A percentile compares a stretch with the other conserved stretches of the same genome.
phyloP scores from a whole-genome alignment of 2,797 vertebrate species.

The Echiichthys vipera region DNA sequence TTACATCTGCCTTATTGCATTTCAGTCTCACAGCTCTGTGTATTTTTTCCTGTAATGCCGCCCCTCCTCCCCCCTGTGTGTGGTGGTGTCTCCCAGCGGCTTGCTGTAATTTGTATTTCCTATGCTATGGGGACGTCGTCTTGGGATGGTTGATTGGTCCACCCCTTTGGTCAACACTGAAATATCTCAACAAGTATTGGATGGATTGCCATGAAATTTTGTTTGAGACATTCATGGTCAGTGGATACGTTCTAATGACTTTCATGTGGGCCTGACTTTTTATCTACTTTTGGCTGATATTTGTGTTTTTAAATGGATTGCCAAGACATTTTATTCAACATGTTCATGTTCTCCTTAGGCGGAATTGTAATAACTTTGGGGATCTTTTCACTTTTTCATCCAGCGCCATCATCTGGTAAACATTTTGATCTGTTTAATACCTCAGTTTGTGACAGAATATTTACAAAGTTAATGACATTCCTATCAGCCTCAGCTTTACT shows the following conservation, averaged over 20 bases:
- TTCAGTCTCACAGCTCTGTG: constrained; percentile 31
- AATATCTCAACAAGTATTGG: not conserved
- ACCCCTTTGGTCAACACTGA: not conserved
- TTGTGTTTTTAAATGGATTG: not conserved
- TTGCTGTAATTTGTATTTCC: not conserved
- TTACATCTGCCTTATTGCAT: constrained; percentile 51
- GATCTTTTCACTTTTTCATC: not conserved
- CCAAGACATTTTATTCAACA: no score
- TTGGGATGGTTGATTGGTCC: not conserved
- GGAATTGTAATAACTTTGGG: not conserved
- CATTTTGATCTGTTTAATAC: no score
- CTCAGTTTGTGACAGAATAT: not conserved
- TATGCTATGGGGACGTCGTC: not conserved
- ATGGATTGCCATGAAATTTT: not conserved
- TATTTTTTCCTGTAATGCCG: not conserved
- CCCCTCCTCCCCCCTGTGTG: not conserved
- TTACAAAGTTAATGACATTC: not conserved
- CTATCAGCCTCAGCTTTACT: not conserved
- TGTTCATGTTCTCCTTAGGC: not conserved
- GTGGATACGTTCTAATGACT: not conserved
- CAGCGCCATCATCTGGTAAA: not conserved
- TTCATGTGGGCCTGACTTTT: not conserved
- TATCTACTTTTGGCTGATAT: not conserved
- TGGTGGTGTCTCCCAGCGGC: not conserved
- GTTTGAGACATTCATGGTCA: not conserved